Evolutionary conservation across 2,888 invertebrate genomes (phyloP).

Genomic region (Encarsia formosa): DNA sequence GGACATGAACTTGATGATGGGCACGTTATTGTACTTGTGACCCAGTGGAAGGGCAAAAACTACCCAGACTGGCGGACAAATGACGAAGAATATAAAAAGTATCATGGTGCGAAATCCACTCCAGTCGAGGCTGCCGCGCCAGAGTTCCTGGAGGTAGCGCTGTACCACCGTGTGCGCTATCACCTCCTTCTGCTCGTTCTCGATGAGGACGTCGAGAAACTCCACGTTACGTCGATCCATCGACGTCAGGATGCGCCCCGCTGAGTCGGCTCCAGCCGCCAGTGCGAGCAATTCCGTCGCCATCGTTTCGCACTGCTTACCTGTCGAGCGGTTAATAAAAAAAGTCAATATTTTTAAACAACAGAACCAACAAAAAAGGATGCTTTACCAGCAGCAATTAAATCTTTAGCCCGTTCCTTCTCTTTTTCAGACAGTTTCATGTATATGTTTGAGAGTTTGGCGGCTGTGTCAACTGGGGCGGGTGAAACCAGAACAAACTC

Average conservation of each 20-base stretch:
- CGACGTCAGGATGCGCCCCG: slow-evolving; percentile 90
- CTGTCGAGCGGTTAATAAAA: slow-evolving; percentile 1
- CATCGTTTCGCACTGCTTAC: slow-evolving; percentile 93
- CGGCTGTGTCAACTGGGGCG: slow-evolving; percentile 98
- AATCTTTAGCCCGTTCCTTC: slow-evolving; percentile 96
- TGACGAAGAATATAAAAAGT: slow-evolving; percentile 85
- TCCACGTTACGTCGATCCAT: slow-evolving; percentile 92
- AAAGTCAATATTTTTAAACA: neutral
- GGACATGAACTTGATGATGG: slow-evolving; percentile 99
- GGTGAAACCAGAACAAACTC: slow-evolving; percentile 98
- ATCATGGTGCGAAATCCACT: slow-evolving; percentile 91
- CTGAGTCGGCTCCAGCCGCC: slow-evolving; percentile 91
- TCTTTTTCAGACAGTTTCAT: slow-evolving; percentile 87
- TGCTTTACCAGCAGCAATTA: slow-evolving; percentile 78
- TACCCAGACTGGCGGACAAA: slow-evolving; percentile 95
- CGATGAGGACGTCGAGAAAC: slow-evolving; percentile 93
- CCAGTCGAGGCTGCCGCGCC: slow-evolving; percentile 97
- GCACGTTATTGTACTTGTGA: slow-evolving; percentile 95
- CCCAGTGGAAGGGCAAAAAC: slow-evolving; percentile 91
- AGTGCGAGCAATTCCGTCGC: slow-evolving; percentile 92
- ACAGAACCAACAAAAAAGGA: neutral
- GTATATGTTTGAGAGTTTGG: slow-evolving; percentile 91
- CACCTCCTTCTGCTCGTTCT: slow-evolving; percentile 97
- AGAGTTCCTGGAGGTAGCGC: slow-evolving; percentile 93
- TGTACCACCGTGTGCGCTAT: slow-evolving; percentile 97